Base-by-base conservation (phyloP, 2,797 vertebrate genomes). In the Manis pentadactyla region DNA sequence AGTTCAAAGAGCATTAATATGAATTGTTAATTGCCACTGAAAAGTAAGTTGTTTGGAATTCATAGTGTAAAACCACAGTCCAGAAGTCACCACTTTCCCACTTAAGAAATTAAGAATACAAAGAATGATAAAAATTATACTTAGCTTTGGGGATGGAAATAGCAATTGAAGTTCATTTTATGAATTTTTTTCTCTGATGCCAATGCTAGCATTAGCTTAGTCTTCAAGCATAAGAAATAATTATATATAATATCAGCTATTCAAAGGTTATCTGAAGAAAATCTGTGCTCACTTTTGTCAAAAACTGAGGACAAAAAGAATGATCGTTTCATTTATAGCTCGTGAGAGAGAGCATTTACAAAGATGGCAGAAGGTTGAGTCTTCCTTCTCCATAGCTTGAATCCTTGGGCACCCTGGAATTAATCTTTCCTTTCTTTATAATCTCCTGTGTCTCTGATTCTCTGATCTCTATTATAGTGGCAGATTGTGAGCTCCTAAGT, bases 1-100 rank as follows among this genome's bases (percentile, higher is more conserved):
- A 34, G 7, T 19, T 90, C 64, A 31, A 51, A 74, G 84, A 59
- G 1, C n/a, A 64, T 7, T 71, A 14, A 29, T 90, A 42, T 1
- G 15, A 4, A 21, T 90, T 68, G 11, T 84, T 57, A 57, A 39
- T 87, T 87, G 34, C 12, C n/a, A 77, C 53, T 74, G 29, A 92
- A 77, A 88, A 93, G 31, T 68, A 94, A 77, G 64, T 34, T 78
- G 5, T 74, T 49, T 95, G 27, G 11, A 55, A 86, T 78, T 95
- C n/a, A 53, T 88, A 39, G 31, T 57, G 23, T 86, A 73, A 91
- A 86, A 73, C 10, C 18, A 19, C 19, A n/a, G 18, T 59, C 9
- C 46, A 10, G 23, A 39, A 95, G n/a, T 84, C 37, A 42, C 37
- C 27, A 29, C 77, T 94, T 95, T 17, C 5, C 19, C 3, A 61